phyloP scores from a whole-genome alignment of 2,113 vertebrate genomes.

The Cynoglossus semilaevis region DNA sequence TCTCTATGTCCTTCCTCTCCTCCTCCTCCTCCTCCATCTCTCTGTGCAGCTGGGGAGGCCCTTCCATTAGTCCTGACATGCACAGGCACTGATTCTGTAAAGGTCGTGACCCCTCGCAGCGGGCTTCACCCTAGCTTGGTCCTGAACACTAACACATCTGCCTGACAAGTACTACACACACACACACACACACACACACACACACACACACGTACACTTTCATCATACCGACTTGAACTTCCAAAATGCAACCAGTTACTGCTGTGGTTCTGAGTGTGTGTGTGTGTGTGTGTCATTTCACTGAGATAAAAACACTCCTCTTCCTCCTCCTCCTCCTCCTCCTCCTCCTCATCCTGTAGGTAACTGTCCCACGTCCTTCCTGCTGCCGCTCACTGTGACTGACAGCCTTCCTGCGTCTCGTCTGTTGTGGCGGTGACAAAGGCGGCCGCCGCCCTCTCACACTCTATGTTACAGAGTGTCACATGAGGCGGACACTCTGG shows the following conservation, averaged over 20 bases:
- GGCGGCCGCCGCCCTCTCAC: slow-evolving; percentile 72
- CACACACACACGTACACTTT: slow-evolving; percentile 43
- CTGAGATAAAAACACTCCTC: no score
- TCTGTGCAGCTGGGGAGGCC: slow-evolving; percentile 67
- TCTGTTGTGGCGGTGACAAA: slow-evolving; percentile 71
- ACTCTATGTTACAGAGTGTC: slow-evolving; percentile 79
- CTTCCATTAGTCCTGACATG: slow-evolving; percentile 85
- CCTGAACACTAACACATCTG: slow-evolving; percentile 72
- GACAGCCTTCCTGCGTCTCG: slow-evolving; percentile 60
- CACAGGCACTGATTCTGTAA: slow-evolving; percentile 89
- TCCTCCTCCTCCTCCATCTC: slow-evolving; percentile 29
- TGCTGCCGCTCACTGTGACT: slow-evolving; percentile 66
- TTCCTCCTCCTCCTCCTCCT: neutral
- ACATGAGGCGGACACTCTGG: slow-evolving; percentile 78
- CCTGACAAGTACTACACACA: slow-evolving; percentile 26
- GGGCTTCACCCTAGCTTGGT: slow-evolving; percentile 71
- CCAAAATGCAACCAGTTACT: slow-evolving; percentile 43
- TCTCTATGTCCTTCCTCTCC: neutral
- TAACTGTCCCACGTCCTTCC: no score
- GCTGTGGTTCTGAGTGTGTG: slow-evolving; percentile 30
- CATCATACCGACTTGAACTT: slow-evolving; percentile 46
- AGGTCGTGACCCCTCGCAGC: slow-evolving; percentile 78
- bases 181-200: slow-evolving; percentile 11
- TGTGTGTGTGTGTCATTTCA: slow-evolving; percentile 7
- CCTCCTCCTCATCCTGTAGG: slow-evolving; percentile 13